Conservation (phyloP, 2,797 vertebrate species). For the Buceros bicornis region DNA sequence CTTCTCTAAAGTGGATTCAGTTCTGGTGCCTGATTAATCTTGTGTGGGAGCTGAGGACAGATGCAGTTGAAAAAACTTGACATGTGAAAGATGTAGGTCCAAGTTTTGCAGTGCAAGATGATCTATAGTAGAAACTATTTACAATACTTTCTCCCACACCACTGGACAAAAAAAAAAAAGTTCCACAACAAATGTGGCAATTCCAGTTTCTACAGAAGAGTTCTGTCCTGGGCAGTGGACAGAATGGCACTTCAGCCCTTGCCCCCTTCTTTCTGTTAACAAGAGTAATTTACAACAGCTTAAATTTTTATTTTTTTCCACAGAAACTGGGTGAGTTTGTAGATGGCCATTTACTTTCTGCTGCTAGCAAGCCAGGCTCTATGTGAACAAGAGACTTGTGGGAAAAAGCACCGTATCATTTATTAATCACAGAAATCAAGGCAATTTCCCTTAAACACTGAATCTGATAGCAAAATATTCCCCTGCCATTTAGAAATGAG, state of each 20-base stretch:
- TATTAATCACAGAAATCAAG: not conserved
- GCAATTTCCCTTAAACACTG: not conserved
- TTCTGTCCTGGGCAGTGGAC: not conserved
- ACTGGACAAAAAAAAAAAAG: not conserved
- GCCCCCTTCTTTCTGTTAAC: not conserved
- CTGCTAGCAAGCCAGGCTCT: not conserved
- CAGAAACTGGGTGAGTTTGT: not conserved
- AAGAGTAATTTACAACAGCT: not conserved
- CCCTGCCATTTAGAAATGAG: not conserved
- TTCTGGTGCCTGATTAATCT: not conserved
- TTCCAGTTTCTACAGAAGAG: not conserved
- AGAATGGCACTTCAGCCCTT: not conserved
- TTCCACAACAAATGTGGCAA: constrained; percentile 12
- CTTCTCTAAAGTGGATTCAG: not conserved
- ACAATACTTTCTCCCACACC: constrained; percentile 18
- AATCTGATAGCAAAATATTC: not conserved
- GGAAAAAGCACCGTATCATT: not conserved
- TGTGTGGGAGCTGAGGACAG: not conserved
- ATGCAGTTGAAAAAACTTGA: not conserved
- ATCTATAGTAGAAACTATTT: constrained; percentile 21
- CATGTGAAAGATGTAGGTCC: not conserved
- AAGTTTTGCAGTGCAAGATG: not conserved
- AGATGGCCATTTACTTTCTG: not conserved
- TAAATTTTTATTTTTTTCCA: not conserved
- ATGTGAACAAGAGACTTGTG: not conserved